Conservation (phyloP, 2,797 vertebrate genomes). For the Cichlasoma orientale region DNA sequence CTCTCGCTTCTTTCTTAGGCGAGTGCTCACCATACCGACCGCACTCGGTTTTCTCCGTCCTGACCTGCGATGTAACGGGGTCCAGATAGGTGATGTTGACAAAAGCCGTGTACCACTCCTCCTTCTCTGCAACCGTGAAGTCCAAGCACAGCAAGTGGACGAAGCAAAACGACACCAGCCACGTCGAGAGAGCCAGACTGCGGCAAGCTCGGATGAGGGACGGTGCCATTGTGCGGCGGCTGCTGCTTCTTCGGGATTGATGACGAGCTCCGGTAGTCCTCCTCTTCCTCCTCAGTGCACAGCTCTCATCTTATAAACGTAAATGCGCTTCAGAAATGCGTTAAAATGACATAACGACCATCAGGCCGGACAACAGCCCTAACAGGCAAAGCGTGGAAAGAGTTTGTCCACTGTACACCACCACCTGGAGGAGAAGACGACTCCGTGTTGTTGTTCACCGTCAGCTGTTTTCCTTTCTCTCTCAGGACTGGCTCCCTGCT, state of each 20-base stretch:
- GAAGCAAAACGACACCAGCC: slow-evolving; percentile 96
- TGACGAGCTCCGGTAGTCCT: slow-evolving; percentile 29
- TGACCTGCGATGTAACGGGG: slow-evolving; percentile 82
- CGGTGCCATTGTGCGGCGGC: slow-evolving; percentile 81
- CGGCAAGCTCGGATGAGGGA: slow-evolving; percentile 92
- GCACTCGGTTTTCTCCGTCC: slow-evolving; percentile 92
- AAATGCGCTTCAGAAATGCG: not conserved
- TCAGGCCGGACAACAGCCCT: not conserved
- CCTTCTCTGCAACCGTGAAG: slow-evolving; percentile 97
- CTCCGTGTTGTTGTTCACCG: slow-evolving; percentile 59
- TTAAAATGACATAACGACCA: not conserved
- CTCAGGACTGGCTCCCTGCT: slow-evolving; percentile 47
- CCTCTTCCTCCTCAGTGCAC: slow-evolving; percentile 10
- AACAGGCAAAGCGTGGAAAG: not conserved
- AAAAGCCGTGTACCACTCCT: slow-evolving; percentile 99
- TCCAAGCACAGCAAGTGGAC: slow-evolving; percentile 96
- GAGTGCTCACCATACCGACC: slow-evolving; percentile 97
- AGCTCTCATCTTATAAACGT: slow-evolving; percentile 1
- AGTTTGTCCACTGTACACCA: slow-evolving; percentile 25
- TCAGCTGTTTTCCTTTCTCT: slow-evolving; percentile 55
- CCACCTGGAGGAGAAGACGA: slow-evolving; percentile 40
- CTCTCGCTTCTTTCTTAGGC: slow-evolving; percentile 91
- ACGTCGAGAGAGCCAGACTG: slow-evolving; percentile 95
- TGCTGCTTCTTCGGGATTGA: slow-evolving; percentile 40
- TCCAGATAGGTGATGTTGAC: slow-evolving; percentile 96